Evolutionary conservation across 2,888 invertebrate genomes (phyloP), one percentile per base, ranked within the genome.

Genomic region (Scelioninae gen. 1): DNA sequence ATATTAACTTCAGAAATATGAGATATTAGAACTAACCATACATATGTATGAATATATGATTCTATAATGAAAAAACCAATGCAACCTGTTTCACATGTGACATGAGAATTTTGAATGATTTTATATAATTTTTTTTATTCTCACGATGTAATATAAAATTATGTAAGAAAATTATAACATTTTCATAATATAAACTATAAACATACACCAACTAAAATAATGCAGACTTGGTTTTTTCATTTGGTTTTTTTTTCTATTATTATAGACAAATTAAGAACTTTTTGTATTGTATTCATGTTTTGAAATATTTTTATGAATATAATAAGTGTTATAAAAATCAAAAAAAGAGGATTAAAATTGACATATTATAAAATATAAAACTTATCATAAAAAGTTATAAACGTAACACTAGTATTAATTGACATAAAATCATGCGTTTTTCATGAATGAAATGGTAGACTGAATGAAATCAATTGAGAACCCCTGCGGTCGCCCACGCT

Each of bases 401-500:
- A 34, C 34, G 7, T 34, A 34, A 34, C 34, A 87, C 85, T 88
- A 88, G 87, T 89, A 88, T 89, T 89, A 89, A 90, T 89, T 90
- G 87, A 89, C 88, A 88, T 88, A 88, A 89, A 89, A 88, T 83
- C 87, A 85, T 83, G 86, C 85, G 86, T 88, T 89, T 89, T 89
- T 90, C 88, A 88, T 88, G 88, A 89, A 90, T 89, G 89, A 87
- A 89, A 86, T 85, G 84, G 86, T 84, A 83, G 51, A 65, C 74
- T 76, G 69, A 78, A 79, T 83, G 53, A 47, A 38, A 31, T 9
- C 34, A 58, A 77, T 79, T 89, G 90, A 90, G 90, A 88, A 85
- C 87, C 88, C 71, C 89, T 88, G 89, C 87, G 86, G 81, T 87
- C 88, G 89, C 90, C 89, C 88, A 90, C 90, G 89, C 88, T 88